Conservation (phyloP, 2,888 invertebrate species). For the Cerastis leucographa region DNA sequence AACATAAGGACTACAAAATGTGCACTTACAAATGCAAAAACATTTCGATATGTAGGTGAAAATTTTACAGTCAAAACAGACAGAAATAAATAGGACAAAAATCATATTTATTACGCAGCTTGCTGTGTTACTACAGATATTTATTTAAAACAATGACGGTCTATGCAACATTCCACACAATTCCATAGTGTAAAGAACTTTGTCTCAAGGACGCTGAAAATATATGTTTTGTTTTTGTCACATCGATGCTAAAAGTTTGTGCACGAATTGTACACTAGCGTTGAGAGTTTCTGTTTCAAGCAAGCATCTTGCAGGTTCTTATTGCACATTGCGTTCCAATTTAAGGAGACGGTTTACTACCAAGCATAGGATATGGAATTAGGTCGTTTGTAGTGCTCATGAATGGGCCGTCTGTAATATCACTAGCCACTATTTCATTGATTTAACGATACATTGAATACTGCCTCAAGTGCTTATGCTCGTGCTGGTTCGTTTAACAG, state of each 20-base stretch:
- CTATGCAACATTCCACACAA: no score
- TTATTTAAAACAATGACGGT: background rate
- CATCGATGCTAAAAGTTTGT: background rate
- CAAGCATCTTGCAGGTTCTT: background rate
- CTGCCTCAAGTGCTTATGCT: constrained; percentile 33
- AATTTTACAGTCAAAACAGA: no score
- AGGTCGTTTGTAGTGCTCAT: constrained; percentile 37
- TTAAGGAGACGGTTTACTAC: background rate
- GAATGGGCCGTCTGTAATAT: constrained; percentile 41
- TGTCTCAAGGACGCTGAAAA: background rate
- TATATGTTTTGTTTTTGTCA: background rate
- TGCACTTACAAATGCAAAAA: background rate
- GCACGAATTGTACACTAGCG: background rate
- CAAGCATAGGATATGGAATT: constrained; percentile 18
- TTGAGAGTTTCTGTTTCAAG: background rate
- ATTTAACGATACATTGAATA: constrained; percentile 27
- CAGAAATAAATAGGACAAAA: background rate
- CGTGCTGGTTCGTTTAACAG: constrained; percentile 12
- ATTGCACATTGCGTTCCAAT: constrained; percentile 10
- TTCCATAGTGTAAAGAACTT: background rate
- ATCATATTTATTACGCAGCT: background rate
- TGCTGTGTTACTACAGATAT: background rate
- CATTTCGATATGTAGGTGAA: background rate
- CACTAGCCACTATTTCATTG: constrained; percentile 45
- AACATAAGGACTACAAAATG: background rate